Evolutionary conservation across 1,140 invertebrate genomes (phyloP), one percentile per base, ranked within the genome.

Genomic region (Bradysia coprophila): DNA sequence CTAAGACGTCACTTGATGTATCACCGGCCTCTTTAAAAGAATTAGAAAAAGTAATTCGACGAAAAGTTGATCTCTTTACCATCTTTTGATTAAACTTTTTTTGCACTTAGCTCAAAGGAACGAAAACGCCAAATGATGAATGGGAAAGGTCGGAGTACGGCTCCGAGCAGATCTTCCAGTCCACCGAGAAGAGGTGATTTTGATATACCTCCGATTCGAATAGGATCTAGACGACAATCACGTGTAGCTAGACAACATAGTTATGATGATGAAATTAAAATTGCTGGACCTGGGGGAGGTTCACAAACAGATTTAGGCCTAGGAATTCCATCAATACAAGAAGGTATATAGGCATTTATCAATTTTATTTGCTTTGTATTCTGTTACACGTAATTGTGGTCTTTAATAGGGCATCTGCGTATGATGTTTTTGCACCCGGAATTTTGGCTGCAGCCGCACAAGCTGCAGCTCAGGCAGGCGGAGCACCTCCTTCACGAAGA

Each of bases 11-110:
- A 87, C 51, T 85, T 81, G 83, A 86, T 46, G 81, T 86, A 1
- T 86, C 83, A 15, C 81, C 81, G 1, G 81, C 81, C 0, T 84
- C 80, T 28, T 62, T 86, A 4, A 86, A 85, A 53, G 81, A 86
- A 60, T 63, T 87, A 2, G 83, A 86, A 64, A 81, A 84, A 70
- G 81, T 85, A 66, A 64, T 38, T 38, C 9, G 6, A 9, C 37
- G 3, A 9, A 8, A 20, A 20, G 19, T 38, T 20, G 6, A 38
- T 20, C 6, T 6, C 24, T 13, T n/a, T n/a, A n/a, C n/a, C n/a
- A n/a, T 28, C 6, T 6, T 28, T 13, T 28, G 13, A 28, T 8
- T 28, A 28, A 28, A 28, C 19, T 37, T 5, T 37, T 20, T 37
- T 20, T n/a, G n/a, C 19, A 8, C 6, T 6, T 42, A 50, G 44